Percentiles rank a stretch among this genome's conserved stretches.
phyloP scores from a whole-genome alignment of 2,113 vertebrate genomes.

The Corythaeola cristata region DNA sequence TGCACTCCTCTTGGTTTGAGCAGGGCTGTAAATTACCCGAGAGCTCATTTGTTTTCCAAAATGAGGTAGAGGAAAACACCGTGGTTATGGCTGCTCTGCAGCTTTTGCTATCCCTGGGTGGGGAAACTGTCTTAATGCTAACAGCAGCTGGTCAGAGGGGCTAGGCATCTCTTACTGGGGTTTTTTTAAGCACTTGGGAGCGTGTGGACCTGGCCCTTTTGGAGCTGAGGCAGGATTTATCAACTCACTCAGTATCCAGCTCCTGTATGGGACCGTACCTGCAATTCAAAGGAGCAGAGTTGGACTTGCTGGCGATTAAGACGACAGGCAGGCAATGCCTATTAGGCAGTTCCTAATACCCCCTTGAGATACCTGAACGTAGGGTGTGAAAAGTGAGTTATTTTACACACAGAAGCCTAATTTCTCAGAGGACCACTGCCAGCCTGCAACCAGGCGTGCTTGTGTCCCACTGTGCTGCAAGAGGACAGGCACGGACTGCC shows the following conservation, averaged over 20 bases:
- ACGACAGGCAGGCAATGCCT: background rate
- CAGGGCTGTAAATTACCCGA: background rate
- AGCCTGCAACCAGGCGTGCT: background rate
- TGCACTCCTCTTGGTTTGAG: background rate
- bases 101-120: background rate
- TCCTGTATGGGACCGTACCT: rapidly evolving
- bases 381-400: background rate
- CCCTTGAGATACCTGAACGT: background rate
- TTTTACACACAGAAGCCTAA: background rate
- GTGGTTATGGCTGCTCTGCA: background rate
- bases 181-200: background rate
- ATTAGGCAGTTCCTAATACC: background rate
- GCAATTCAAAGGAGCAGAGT: background rate
- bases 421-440: background rate
- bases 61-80: background rate
- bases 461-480: background rate
- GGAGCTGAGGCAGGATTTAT: background rate
- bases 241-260: background rate
- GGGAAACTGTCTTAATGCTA: background rate
- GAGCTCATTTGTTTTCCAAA: background rate
- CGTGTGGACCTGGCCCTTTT: background rate
- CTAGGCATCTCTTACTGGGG: background rate
- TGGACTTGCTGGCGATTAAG: too few relatives aligned
- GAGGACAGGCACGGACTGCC: background rate
- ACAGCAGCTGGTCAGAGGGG: background rate